Percentiles rank a stretch among this genome's conserved stretches.
Conservation (phyloP, 2,113 vertebrate species). For the Crotalus helleri region DNA sequence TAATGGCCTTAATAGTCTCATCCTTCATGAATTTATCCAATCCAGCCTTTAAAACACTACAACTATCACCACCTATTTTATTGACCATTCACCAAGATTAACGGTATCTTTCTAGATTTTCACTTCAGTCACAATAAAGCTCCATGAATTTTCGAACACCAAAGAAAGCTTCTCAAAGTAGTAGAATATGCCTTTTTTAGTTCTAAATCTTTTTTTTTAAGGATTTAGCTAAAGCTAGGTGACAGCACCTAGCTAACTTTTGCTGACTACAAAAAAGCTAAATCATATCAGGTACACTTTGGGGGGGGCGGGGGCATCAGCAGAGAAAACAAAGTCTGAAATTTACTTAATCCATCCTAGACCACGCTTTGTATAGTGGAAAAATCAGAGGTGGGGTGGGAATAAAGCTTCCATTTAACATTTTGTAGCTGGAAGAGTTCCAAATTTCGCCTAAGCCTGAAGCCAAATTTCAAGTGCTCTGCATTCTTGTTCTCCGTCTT, state of each 20-base stretch:
- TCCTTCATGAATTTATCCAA: background rate
- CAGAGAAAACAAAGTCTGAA: background rate
- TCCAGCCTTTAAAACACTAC: background rate
- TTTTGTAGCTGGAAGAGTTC: background rate
- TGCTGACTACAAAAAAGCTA: background rate
- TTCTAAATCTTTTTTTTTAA: background rate
- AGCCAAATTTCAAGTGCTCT: background rate
- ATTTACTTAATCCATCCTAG: background rate
- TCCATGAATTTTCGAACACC: background rate
- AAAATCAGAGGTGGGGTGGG: background rate
- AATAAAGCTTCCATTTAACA: background rate
- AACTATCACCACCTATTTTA: background rate
- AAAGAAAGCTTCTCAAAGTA: background rate
- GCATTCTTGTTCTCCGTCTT: background rate
- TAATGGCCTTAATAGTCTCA: background rate
- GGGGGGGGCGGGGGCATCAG: background rate
- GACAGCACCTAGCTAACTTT: background rate
- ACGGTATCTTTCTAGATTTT: background rate
- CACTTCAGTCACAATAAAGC: background rate
- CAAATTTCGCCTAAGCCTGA: background rate
- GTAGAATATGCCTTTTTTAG: background rate
- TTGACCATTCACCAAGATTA: background rate
- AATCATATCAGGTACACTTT: background rate
- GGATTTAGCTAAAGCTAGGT: background rate
- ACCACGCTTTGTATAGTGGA: background rate